phyloP scores from a whole-genome alignment of 2,797 vertebrate species.

The Petrocephalus sullivani region DNA sequence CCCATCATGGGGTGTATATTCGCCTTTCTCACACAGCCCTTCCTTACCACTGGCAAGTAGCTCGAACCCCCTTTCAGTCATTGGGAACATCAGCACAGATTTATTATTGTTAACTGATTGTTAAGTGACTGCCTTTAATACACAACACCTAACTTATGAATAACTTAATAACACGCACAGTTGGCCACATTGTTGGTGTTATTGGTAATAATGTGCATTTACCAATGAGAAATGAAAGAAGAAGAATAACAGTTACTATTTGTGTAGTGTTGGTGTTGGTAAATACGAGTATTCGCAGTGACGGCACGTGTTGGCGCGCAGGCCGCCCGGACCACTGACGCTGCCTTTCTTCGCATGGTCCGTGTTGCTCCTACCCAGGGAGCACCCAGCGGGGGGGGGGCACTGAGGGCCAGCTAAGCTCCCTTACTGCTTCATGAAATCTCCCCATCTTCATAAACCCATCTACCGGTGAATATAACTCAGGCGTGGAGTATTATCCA shows the following conservation, averaged over 20 bases:
- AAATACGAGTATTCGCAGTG: not conserved
- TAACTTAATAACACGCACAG: not conserved
- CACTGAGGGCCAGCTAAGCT: not conserved
- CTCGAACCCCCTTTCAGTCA: too few species aligned
- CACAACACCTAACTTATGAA: not conserved
- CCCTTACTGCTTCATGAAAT: not conserved
- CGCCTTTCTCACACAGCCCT: too few species aligned
- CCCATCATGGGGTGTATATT: too few species aligned
- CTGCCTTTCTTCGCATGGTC: not conserved
- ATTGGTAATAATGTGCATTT: not conserved
- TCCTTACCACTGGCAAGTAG: too few species aligned
- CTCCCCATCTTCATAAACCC: not conserved
- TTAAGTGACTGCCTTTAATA: not conserved
- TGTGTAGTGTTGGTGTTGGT: not conserved
- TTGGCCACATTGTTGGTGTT: not conserved
- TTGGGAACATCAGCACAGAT: not conserved
- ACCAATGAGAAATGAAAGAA: not conserved
- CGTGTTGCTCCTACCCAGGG: not conserved
- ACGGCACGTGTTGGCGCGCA: not conserved
- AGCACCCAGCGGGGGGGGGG: not conserved
- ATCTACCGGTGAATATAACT: not conserved
- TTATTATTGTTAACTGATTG: not conserved
- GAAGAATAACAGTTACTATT: not conserved
- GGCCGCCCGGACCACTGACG: not conserved
- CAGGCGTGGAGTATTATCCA: not conserved